Percentiles rank a stretch among this genome's conserved stretches.
These are phyloP conservation scores for Drosophila niveifrons DNA, from an alignment of 2,888 invertebrate species.

Conservation along the genomic window DNA sequence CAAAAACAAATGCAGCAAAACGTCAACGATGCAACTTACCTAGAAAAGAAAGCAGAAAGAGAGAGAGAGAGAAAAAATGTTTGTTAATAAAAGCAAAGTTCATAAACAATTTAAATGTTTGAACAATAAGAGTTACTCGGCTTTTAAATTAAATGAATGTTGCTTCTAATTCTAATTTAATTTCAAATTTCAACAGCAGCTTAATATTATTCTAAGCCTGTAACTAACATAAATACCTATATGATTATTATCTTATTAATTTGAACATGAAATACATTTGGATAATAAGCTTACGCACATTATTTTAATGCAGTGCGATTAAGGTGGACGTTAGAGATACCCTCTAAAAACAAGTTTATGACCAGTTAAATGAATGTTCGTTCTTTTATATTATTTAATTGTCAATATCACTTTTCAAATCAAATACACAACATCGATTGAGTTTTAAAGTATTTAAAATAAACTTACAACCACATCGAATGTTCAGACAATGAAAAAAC, in stretches of 20 bases:
- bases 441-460: too few species aligned
- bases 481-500: too few species aligned
- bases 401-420: too few species aligned
- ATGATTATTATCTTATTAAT: not conserved
- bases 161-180: constrained; percentile 1
- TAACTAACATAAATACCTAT: not conserved
- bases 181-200: not conserved
- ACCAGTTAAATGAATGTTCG: not conserved
- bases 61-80: constrained; percentile 8
- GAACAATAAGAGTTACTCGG: constrained; percentile 10
- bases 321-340: not conserved
- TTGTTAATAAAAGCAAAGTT: constrained; percentile 8
- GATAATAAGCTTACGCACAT: not conserved
- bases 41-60: not conserved
- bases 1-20: not conserved
- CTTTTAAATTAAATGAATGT: not conserved
- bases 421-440: too few species aligned
- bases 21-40: constrained; percentile 22
- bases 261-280: not conserved
- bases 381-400: not conserved
- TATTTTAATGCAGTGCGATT: not conserved
- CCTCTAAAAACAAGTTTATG: not conserved
- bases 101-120: not conserved
- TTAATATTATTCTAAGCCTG: not conserved
- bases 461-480: too few species aligned